Percentiles rank a stretch among this genome's conserved stretches.
These are phyloP conservation scores for Erebia epiphron DNA, from an alignment of 2,888 invertebrate genomes.

Conservation along the genomic window DNA sequence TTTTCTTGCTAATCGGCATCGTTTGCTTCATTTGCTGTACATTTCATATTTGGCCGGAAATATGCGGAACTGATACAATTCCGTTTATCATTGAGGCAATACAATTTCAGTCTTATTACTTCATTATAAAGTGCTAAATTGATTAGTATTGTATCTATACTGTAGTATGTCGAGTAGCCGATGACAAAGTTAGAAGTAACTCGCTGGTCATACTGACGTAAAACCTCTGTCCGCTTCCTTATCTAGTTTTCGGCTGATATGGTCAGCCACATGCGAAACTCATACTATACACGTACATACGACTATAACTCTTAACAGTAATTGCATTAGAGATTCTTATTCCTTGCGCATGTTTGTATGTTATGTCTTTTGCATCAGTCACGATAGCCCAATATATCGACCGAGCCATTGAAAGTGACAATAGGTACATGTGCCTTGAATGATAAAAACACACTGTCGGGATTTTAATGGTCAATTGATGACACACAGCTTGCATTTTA, in stretches of 20 bases:
- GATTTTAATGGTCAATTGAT: constrained; percentile 33
- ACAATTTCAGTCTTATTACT: background rate
- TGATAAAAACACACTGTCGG: constrained; percentile 47
- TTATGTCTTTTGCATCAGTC: constrained; percentile 20
- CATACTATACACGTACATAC: constrained; percentile 24
- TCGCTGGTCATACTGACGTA: constrained; percentile 44
- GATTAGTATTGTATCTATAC: constrained; percentile 20
- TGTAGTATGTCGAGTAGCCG: constrained; percentile 35
- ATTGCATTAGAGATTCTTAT: constrained; percentile 24
- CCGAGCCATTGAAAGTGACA: constrained; percentile 63
- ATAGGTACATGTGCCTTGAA: constrained; percentile 53
- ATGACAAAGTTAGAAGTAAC: constrained; percentile 32
- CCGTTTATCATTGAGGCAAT: background rate
- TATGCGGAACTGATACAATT: constrained; percentile 4
- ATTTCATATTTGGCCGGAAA: background rate
- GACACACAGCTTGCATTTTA: constrained; percentile 25
- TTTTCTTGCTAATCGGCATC: constrained; percentile 2
- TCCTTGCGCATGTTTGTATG: constrained; percentile 26
- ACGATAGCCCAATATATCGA: constrained; percentile 37
- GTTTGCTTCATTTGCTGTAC: background rate
- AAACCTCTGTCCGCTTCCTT: constrained; percentile 48
- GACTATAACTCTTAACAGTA: constrained; percentile 30
- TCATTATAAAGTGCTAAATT: constrained; percentile 5
- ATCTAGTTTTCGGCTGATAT: constrained; percentile 45
- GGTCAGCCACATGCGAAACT: constrained; percentile 31